Percentiles rank a stretch among this genome's conserved stretches.
These are phyloP conservation scores for Pseudeuparius sepicola DNA, from an alignment of 2,888 invertebrate species.

Conservation along the genomic window DNA sequence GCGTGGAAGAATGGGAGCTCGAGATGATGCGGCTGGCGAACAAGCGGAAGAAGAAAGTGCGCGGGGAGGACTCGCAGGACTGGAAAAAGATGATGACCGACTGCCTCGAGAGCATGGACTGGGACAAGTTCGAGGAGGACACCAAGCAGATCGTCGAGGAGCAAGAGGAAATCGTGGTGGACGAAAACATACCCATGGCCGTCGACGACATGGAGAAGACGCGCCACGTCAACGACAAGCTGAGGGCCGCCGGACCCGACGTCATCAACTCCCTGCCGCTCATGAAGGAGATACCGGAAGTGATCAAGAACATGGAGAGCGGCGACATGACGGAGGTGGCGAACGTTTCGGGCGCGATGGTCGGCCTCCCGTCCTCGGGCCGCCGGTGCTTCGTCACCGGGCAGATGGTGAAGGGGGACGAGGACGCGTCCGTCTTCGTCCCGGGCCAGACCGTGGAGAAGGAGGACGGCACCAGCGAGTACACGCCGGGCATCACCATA, in stretches of 20 bases:
- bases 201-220: conserved; percentile 49
- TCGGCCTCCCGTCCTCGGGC: conserved; percentile 41
- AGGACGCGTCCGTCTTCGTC: conserved; percentile 37
- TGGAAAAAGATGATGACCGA: conserved; percentile 44
- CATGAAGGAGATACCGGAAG: conserved; percentile 50
- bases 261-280: conserved; percentile 49
- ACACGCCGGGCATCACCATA: conserved; percentile 70
- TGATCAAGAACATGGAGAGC: conserved; percentile 50
- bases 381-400: conserved; percentile 69
- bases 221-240: conserved; percentile 48
- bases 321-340: conserved; percentile 49
- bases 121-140: conserved; percentile 56
- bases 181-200: conserved; percentile 40
- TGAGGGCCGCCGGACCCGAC: conserved; percentile 42
- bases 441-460: conserved; percentile 66
- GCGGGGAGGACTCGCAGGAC: conserved; percentile 31
- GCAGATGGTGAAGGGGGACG: conserved; percentile 58
- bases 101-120: conserved; percentile 51
- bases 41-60: conserved; percentile 35
- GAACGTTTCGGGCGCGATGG: conserved; percentile 51
- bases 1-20: conserved; percentile 36
- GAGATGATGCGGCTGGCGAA: conserved; percentile 37
- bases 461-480: conserved; percentile 59
- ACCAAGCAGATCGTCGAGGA: conserved; percentile 62
- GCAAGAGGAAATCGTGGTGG: conserved; percentile 46